Percentiles rank a stretch among this genome's conserved stretches.
Evolutionary conservation across 2,888 invertebrate species (phyloP).

Genomic region (Mesorhabditis sp.): DNA sequence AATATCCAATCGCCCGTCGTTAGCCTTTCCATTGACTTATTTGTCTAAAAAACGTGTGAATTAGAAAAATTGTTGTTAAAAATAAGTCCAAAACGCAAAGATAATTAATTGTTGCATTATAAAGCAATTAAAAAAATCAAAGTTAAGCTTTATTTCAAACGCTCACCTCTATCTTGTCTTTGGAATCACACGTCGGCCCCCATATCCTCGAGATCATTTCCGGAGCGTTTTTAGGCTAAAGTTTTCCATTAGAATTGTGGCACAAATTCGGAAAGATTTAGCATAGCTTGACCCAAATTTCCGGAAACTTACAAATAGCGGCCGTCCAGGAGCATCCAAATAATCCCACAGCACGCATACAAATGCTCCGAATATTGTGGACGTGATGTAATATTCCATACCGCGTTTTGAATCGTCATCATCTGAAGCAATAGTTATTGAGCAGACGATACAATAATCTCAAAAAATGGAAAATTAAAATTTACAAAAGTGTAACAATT

Average conservation of each 20-base stretch:
- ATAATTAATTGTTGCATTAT: no score
- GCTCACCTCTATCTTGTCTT: not conserved
- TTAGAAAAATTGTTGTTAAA: not conserved
- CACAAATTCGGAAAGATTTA: no score
- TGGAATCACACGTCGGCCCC: slow-evolving; percentile 2
- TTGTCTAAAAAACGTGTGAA: not conserved
- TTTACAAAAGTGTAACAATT: no score
- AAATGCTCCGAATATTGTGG: not conserved
- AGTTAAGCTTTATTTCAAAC: no score
- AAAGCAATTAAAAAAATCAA: no score
- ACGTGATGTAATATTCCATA: not conserved
- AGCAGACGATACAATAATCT: no score
- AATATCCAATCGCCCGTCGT: not conserved
- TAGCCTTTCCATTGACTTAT: not conserved
- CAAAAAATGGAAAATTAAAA: no score
- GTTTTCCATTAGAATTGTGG: no score
- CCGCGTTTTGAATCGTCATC: not conserved
- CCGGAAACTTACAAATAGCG: slow-evolving; percentile 1
- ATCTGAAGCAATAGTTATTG: not conserved
- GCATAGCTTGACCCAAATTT: no score
- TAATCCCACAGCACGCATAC: not conserved
- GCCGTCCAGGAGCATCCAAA: not conserved
- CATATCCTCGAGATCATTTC: not conserved
- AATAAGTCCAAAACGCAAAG: not conserved
- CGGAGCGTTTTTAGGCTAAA: not conserved